Conservation (phyloP, 2,113 vertebrate species). For the Leucopternis melanops region DNA sequence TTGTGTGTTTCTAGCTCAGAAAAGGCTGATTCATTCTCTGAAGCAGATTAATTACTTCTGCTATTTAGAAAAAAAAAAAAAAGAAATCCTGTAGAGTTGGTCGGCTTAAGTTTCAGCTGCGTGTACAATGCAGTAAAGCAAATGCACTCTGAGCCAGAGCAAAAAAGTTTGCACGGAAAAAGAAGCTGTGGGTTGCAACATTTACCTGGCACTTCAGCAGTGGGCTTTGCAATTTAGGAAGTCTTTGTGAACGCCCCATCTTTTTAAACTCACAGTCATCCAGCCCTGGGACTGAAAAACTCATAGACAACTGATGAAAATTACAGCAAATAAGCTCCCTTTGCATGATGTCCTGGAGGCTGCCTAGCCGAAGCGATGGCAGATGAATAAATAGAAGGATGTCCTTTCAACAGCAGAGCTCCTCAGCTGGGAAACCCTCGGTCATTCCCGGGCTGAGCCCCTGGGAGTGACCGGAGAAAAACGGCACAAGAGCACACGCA, state of each 20-base stretch:
- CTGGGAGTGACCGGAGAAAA: neutral
- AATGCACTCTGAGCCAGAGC: neutral
- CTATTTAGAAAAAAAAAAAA: neutral
- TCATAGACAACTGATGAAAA: neutral
- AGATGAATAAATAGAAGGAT: neutral
- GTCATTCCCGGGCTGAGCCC: neutral
- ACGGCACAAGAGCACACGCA: neutral
- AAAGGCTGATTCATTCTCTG: slow-evolving; percentile 53
- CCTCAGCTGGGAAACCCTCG: neutral
- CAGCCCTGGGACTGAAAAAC: neutral
- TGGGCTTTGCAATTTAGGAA: neutral
- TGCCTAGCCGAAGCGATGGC: neutral
- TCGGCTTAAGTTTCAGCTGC: neutral
- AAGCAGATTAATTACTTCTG: slow-evolving; percentile 58
- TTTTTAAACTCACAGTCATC: neutral
- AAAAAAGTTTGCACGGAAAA: neutral
- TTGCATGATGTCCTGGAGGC: neutral
- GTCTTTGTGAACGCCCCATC: neutral
- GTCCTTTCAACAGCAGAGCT: neutral
- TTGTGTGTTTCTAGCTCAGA: slow-evolving; percentile 13
- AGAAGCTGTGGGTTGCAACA: neutral
- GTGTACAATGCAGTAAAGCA: neutral
- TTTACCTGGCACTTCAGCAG: neutral
- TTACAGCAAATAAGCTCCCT: neutral
- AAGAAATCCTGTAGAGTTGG: neutral